A percentile compares a stretch with the other conserved stretches of the same genome.
Conservation (phyloP, 2,797 vertebrate species). For the Dipus sagitta region DNA sequence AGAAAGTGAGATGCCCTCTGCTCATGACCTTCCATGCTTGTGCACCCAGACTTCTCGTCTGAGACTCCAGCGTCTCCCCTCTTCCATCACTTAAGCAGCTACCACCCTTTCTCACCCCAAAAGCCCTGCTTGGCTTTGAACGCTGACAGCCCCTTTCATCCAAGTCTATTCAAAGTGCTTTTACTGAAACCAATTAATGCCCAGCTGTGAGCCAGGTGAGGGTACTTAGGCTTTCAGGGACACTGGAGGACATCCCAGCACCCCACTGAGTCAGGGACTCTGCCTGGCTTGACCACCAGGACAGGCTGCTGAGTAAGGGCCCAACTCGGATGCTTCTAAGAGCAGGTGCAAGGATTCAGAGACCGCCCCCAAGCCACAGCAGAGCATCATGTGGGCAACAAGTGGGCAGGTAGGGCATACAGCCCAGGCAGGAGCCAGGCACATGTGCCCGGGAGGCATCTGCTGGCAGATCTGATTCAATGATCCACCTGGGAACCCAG, state of each 20-base stretch:
- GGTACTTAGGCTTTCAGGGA: slow-evolving; percentile 10
- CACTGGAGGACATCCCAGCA: slow-evolving; percentile 14
- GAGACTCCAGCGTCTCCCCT: slow-evolving; percentile 34
- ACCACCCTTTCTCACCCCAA: slow-evolving; percentile 57
- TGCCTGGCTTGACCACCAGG: slow-evolving; percentile 16
- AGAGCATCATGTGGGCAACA: background rate
- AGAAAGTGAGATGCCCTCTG: background rate
- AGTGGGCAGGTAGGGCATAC: background rate
- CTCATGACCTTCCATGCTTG: background rate
- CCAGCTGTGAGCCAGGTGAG: background rate
- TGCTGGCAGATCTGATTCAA: background rate
- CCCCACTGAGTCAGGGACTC: slow-evolving; percentile 64
- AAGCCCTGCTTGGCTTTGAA: slow-evolving; percentile 68
- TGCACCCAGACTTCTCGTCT: slow-evolving; percentile 33
- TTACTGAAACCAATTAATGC: slow-evolving; percentile 74
- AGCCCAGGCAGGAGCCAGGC: background rate
- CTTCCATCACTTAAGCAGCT: background rate
- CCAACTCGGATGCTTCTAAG: background rate
- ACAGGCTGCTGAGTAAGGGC: slow-evolving; percentile 44
- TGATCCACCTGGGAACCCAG: background rate
- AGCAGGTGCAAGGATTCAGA: background rate
- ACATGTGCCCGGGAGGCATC: background rate
- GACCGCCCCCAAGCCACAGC: background rate
- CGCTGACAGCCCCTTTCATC: slow-evolving; percentile 74
- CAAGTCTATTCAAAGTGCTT: slow-evolving; percentile 59